A percentile compares a stretch with the other conserved stretches of the same genome.
These are phyloP conservation scores for Spialia ferax DNA, from an alignment of 2,888 invertebrate species.

Conservation along the genomic window DNA sequence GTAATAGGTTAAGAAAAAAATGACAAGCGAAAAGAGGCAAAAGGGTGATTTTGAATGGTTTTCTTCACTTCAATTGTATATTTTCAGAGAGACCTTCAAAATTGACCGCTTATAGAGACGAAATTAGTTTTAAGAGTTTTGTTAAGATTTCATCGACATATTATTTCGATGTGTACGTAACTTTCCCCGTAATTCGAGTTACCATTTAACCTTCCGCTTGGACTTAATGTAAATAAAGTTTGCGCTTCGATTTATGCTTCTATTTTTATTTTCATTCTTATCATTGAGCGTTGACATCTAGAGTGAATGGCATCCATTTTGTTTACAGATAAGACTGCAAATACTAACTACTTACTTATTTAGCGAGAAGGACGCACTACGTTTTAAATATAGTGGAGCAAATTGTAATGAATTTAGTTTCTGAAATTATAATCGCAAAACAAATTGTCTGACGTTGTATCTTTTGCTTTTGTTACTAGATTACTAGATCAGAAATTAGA, in stretches of 20 bases:
- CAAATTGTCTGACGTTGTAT: too few species aligned
- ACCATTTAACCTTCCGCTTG: slow-evolving; percentile 75
- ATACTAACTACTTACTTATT: slow-evolving; percentile 25
- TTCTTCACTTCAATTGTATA: slow-evolving; percentile 74
- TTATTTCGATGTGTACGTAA: slow-evolving; percentile 55
- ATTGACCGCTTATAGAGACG: slow-evolving; percentile 62
- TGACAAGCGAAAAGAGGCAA: slow-evolving; percentile 84
- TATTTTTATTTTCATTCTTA: slow-evolving; percentile 45
- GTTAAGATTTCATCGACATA: slow-evolving; percentile 47
- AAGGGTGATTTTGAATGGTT: slow-evolving; percentile 76
- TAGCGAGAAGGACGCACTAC: slow-evolving; percentile 19
- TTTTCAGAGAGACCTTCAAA: slow-evolving; percentile 78
- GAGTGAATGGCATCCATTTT: slow-evolving; percentile 41
- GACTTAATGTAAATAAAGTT: slow-evolving; percentile 70
- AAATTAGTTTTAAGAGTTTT: slow-evolving; percentile 58
- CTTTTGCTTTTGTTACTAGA: too few species aligned
- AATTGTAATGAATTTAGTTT: not conserved
- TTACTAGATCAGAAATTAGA: too few species aligned
- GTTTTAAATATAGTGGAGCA: not conserved
- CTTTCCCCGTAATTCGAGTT: slow-evolving; percentile 79
- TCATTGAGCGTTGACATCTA: slow-evolving; percentile 35
- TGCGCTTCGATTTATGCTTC: slow-evolving; percentile 55
- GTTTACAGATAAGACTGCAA: slow-evolving; percentile 45
- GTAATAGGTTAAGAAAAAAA: slow-evolving; percentile 61
- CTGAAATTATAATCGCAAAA: too few species aligned